Base-by-base conservation (phyloP, 1,140 invertebrate species). In the Anoplophora glabripennis region DNA sequence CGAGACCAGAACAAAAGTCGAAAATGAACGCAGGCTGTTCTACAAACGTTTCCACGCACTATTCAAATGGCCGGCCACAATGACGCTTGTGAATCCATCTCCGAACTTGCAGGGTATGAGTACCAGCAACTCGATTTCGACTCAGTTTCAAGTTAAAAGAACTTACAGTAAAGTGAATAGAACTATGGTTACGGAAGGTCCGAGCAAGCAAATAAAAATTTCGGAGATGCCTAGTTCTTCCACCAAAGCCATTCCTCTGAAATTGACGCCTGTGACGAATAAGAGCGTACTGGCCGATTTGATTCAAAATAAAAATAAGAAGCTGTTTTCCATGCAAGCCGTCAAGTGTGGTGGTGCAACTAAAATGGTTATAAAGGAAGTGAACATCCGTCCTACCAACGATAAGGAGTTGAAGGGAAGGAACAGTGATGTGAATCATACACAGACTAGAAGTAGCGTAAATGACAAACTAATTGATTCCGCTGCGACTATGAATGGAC, bases 51-150 rank as follows among this genome's bases (percentile, higher is more conserved):
- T 67, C 49, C 11, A 57, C 1, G 33, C 54, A 2, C 11, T 70
- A 4, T 64, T 68, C 38, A 62, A 59, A 44, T 64, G 57, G 35
- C 57, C 60, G 36, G 61, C 59, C 14, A 42, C 64, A 10, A 48
- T 69, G 45, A 57, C 67, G 3, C 48, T 65, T 4, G 41, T 63
- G 17, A 33, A 53, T 53, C 62, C 59, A 8, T 45, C 51, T 11
- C 14, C 18, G 10, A 38, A 54, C n/a, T 12, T 54, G 7, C 3
- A 15, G 11, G 12, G 38, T 33, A 7, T 42, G 7, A 17, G 18
- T 8, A 38, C 42, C 12, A 34, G 14, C 44, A 18, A 11, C 7
- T 8, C 14, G 15, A 8, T 15, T 8, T 2, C 7, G 10, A 33
- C 5, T 7, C 7, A 7, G 3, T 17, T 41, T 1, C 12, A 8